Evolutionary conservation across 2,113 vertebrate species (phyloP).

Genomic region (Ranitomeya variabilis): DNA sequence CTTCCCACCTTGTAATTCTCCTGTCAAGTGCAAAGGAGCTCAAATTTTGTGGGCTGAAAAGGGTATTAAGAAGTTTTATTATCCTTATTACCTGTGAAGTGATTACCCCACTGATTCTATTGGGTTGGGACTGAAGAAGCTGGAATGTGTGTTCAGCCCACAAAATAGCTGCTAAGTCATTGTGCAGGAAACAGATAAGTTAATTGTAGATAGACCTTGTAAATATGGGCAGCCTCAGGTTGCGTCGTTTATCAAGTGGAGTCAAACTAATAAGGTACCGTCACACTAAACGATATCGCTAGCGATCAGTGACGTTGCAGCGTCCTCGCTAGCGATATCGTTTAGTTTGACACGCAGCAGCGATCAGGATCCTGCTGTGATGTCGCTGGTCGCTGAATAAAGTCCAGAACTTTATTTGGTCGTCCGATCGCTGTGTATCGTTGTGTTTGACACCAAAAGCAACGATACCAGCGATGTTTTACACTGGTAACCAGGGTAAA

Average conservation of each 20-base stretch:
- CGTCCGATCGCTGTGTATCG: no score
- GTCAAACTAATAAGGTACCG: constrained; percentile 72
- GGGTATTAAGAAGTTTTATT: not conserved
- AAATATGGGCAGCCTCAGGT: constrained; percentile 72
- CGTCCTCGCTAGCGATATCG: no score
- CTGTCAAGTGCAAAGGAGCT: not conserved
- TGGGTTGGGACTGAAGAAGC: not conserved
- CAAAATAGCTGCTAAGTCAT: not conserved
- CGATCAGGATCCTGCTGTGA: no score
- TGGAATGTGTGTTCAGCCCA: constrained; percentile 2
- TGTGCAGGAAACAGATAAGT: constrained; percentile 24
- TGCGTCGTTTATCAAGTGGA: constrained; percentile 68
- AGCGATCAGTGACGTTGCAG: no score
- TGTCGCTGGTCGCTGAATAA: no score
- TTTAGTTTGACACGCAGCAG: no score
- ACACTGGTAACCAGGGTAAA: no score
- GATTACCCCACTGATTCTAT: constrained; percentile 27
- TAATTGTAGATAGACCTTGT: constrained; percentile 80
- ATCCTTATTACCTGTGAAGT: not conserved
- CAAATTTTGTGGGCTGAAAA: constrained; percentile 4
- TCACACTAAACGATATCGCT: no score
- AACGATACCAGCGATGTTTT: no score
- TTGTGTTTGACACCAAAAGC: no score
- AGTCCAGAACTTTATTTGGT: no score
- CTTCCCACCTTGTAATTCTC: not conserved